A percentile compares a stretch with the other conserved stretches of the same genome.
These are phyloP conservation scores for Pseudoatta argentina DNA, from an alignment of 1,140 invertebrate species.

Conservation along the genomic window DNA sequence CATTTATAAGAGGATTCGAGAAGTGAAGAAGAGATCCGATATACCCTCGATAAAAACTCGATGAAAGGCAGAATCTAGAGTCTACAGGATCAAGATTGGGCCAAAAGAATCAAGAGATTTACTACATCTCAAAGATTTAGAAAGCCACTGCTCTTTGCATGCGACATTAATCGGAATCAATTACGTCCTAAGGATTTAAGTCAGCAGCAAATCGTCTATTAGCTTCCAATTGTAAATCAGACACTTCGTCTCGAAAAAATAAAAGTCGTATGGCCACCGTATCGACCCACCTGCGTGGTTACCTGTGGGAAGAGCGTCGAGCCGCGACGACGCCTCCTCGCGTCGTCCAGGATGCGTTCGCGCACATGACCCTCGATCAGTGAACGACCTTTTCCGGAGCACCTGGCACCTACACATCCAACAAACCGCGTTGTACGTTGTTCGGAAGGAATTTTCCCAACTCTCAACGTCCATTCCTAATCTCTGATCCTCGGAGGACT, in stretches of 20 bases:
- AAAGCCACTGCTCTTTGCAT: not conserved
- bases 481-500: constrained; percentile 23
- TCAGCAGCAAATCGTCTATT: too few relatives aligned
- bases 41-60: not conserved
- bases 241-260: not conserved
- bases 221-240: not conserved
- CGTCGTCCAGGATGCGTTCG: constrained; percentile 49
- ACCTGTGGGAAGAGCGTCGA: constrained; percentile 28
- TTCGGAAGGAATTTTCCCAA: constrained; percentile 14
- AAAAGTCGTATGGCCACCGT: constrained; percentile 21
- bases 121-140: not conserved
- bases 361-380: constrained; percentile 33
- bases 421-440: constrained; percentile 19
- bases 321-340: constrained; percentile 49
- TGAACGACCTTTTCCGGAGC: constrained; percentile 41
- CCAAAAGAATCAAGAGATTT: not conserved
- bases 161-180: not conserved
- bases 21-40: not conserved
- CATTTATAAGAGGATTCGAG: not conserved
- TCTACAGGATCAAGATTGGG: not conserved
- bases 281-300: not conserved
- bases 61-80: not conserved
- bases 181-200: not conserved
- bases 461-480: too few relatives aligned
- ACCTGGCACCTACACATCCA: not conserved